phyloP scores from a whole-genome alignment of 2,113 vertebrate genomes.

The Phycodurus eques region DNA sequence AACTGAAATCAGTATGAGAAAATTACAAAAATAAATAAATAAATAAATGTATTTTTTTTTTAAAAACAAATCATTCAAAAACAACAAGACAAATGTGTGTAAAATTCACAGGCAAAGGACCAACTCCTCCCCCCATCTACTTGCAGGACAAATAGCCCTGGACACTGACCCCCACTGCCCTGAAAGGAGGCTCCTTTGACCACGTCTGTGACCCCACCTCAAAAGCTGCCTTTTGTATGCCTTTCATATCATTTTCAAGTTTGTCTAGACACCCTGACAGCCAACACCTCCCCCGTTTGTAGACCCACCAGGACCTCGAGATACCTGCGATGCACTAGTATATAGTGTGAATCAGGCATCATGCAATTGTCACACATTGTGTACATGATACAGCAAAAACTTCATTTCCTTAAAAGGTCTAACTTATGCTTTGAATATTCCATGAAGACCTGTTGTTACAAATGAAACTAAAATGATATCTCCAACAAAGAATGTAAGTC shows the following conservation, averaged over 20 bases:
- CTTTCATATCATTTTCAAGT: constrained; percentile 75
- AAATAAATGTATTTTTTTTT: constrained; percentile 5
- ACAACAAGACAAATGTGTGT: constrained; percentile 35
- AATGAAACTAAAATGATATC: neutral
- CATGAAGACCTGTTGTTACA: neutral
- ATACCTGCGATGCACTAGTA: constrained; percentile 1
- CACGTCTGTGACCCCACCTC: constrained; percentile 57
- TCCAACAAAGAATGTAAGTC: neutral
- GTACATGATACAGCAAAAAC: neutral
- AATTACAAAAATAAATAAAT: constrained; percentile 17
- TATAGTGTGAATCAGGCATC: neutral
- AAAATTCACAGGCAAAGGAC: constrained; percentile 25
- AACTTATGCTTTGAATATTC: neutral
- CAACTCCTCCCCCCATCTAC: constrained; percentile 40
- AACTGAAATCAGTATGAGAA: neutral
- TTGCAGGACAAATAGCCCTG: constrained; percentile 36
- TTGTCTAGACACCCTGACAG: constrained; percentile 75
- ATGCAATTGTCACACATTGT: neutral
- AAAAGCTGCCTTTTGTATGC: constrained; percentile 67
- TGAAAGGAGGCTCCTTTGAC: constrained; percentile 59
- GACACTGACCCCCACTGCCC: constrained; percentile 49
- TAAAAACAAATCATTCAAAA: constrained; percentile 8
- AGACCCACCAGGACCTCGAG: neutral
- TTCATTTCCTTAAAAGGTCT: neutral
- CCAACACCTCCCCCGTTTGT: constrained; percentile 45